Evolutionary conservation across 2,797 vertebrate genomes (phyloP).

Genomic region (Peromyscus attwateri): DNA sequence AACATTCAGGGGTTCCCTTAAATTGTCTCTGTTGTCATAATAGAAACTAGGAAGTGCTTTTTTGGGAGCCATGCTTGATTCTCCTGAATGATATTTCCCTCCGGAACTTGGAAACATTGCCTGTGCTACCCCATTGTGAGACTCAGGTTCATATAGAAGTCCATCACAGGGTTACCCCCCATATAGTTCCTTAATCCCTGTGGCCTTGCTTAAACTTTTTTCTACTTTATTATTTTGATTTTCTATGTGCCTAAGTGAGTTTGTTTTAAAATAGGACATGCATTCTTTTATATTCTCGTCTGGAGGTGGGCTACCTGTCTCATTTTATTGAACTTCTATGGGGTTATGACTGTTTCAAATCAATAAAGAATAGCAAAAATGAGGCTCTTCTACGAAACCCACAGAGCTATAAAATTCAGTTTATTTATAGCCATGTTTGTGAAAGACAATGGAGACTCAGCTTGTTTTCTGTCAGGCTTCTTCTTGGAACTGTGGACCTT

Average conservation of each 20-base stretch:
- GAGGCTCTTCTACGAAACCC: neutral
- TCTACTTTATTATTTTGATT: constrained; percentile 25
- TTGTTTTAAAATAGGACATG: neutral
- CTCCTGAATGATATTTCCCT: neutral
- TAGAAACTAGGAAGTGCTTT: neutral
- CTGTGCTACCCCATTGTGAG: neutral
- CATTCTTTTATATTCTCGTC: neutral
- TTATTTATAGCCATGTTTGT: neutral
- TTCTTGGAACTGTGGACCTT: neutral
- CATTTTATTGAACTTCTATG: neutral
- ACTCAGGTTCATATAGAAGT: neutral
- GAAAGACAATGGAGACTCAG: neutral
- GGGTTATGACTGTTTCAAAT: neutral
- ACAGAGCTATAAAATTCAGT: neutral
- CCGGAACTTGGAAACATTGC: neutral
- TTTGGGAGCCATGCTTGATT: neutral
- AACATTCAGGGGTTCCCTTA: neutral
- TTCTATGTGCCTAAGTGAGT: neutral
- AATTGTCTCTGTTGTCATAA: neutral
- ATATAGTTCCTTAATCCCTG: neutral
- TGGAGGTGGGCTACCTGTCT: neutral
- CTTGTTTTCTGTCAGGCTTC: constrained; percentile 1
- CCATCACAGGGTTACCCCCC: neutral
- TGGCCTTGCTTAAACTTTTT: neutral
- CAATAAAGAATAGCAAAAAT: neutral